A percentile compares a stretch with the other conserved stretches of the same genome.
Conservation (phyloP, 2,113 vertebrate genomes). For the Serranochromis macrocephalus region DNA sequence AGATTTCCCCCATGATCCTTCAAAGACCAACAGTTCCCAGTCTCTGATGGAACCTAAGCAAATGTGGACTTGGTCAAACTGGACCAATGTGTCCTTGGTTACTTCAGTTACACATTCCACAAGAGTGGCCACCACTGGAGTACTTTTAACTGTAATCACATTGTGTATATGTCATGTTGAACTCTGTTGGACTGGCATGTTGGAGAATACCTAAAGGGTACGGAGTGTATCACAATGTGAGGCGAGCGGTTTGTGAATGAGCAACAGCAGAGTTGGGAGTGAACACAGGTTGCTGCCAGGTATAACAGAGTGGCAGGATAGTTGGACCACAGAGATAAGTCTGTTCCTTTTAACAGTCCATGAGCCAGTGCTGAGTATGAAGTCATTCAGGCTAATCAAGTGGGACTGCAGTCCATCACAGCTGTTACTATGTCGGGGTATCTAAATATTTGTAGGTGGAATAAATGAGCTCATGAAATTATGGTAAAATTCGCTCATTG, state of each 20-base stretch:
- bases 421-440: neutral
- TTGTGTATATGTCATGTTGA: neutral
- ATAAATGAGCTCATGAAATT: neutral
- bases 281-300: neutral
- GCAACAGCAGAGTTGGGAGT: neutral
- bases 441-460: neutral
- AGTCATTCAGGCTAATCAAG: neutral
- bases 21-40: neutral
- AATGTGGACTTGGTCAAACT: neutral
- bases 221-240: neutral
- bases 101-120: neutral
- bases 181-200: neutral
- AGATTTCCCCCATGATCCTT: neutral
- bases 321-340: neutral
- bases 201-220: neutral
- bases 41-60: neutral
- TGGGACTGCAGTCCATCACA: neutral
- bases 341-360: neutral
- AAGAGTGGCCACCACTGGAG: neutral
- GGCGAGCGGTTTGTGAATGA: neutral
- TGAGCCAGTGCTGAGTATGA: neutral
- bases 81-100: neutral
- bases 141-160: neutral
- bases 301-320: neutral
- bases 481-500: neutral